These are phyloP conservation scores for Aldabrachelys gigantea DNA, from an alignment of 2,113 vertebrate genomes.

Conservation along the genomic window DNA sequence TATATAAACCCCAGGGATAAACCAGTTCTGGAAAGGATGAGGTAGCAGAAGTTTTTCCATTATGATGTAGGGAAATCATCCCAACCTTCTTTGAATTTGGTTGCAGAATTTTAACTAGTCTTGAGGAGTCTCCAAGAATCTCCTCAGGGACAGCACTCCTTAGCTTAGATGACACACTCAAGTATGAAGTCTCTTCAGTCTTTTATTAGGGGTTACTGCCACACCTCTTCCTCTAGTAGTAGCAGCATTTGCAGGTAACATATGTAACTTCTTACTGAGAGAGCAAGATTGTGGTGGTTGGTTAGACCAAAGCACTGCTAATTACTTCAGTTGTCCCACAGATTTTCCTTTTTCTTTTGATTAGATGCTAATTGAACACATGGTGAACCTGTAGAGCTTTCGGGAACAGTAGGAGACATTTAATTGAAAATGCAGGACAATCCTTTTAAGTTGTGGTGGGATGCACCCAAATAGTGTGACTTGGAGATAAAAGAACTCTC, in stretches of 20 bases:
- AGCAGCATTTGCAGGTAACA: neutral
- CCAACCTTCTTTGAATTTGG: fast-evolving
- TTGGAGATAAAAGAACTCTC: fast-evolving
- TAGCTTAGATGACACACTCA: fast-evolving
- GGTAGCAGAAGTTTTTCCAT: neutral
- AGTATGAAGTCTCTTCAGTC: neutral
- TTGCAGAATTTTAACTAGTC: neutral
- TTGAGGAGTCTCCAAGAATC: neutral
- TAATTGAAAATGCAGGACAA: neutral
- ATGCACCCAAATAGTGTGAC: neutral
- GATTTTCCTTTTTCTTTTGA: neutral
- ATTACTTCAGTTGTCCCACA: neutral
- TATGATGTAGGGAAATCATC: neutral
- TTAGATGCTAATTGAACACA: neutral
- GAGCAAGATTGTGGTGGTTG: neutral
- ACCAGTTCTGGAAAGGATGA: neutral
- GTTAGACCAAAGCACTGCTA: neutral
- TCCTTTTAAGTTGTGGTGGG: neutral
- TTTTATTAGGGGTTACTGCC: fast-evolving
- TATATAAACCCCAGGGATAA: neutral
- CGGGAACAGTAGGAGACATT: neutral
- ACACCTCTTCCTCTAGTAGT: neutral
- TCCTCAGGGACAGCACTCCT: neutral
- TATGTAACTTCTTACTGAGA: neutral
- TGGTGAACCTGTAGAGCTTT: neutral